Evolutionary conservation across 2,888 invertebrate genomes (phyloP), one percentile per base, ranked within the genome.

Genomic region (Orthonevra nobilis): DNA sequence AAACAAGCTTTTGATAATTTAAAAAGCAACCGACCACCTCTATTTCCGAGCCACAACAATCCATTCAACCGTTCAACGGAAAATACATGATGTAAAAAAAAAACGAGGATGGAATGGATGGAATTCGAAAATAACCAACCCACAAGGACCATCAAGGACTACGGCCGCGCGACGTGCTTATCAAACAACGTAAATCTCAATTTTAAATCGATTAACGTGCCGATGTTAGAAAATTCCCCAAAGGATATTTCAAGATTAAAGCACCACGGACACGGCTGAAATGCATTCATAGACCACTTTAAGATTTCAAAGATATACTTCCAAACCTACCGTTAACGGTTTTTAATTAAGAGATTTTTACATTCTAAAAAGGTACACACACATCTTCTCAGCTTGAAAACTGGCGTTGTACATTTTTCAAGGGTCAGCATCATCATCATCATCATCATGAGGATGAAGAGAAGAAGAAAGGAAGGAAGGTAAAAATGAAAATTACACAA

Each of bases 131-230:
- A n/a, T n/a, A n/a, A n/a, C n/a, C n/a, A n/a, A n/a, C n/a, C n/a
- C n/a, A n/a, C n/a, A n/a, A n/a, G n/a, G n/a, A n/a, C 23, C 23
- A 32, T 17, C 7, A 7, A 42, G 10, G 20, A 7, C 40, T 40
- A 38, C 32, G 28, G n/a, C 50, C 52, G 56, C 5, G 23, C 23
- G n/a, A n/a, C n/a, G n/a, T 60, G 58, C 70, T 77, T 73, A 79
- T 79, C 79, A 61, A 42, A 30, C 34, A 50, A 60, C 66, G 73
- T 73, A 73, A 79, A 79, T 79, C 79, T 79, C 73, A 72, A 72
- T 79, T 79, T 79, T 73, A 79, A 73, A 79, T 79, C 79, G 79
- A 79, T 79, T 79, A 79, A 79, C 79, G 79, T 79, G 79, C 79
- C 66, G 79, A 79, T 79, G n/a, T 79, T 79, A 61, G 72, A 32